Percentiles rank a stretch among this genome's conserved stretches.
Evolutionary conservation across 2,888 invertebrate genomes (phyloP).

Genomic region (Mythimna loreyi): DNA sequence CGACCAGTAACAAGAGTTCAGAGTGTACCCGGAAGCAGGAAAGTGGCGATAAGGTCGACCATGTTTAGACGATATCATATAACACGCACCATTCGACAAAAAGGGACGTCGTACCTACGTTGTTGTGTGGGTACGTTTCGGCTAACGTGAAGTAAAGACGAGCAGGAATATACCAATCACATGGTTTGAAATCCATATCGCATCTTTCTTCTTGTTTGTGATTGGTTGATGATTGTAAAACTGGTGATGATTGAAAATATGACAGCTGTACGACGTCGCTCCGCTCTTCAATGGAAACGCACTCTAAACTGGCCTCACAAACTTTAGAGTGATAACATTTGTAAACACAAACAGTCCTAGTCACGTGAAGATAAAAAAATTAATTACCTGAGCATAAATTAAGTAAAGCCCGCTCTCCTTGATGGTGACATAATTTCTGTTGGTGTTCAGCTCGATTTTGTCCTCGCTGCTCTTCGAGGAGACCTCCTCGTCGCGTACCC

Average conservation of each 20-base stretch:
- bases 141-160: not conserved
- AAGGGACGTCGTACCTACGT: too few relatives aligned
- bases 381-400: slow-evolving; percentile 86
- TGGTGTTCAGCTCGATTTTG: slow-evolving; percentile 77
- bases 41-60: slow-evolving; percentile 25
- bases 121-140: not conserved
- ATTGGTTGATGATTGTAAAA: too few relatives aligned
- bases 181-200: not conserved
- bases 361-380: not conserved
- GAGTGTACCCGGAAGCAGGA: slow-evolving; percentile 23
- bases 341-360: too few relatives aligned
- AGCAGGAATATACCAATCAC: not conserved
- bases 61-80: slow-evolving; percentile 12
- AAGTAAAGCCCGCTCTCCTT: slow-evolving; percentile 84
- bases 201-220: not conserved
- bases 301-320: not conserved
- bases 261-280: too few relatives aligned
- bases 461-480: slow-evolving; percentile 81
- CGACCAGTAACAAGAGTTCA: not conserved
- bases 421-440: slow-evolving; percentile 76
- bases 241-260: too few relatives aligned
- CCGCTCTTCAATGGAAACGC: not conserved
- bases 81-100: not conserved
- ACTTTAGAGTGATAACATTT: too few relatives aligned
- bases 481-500: slow-evolving; percentile 80